Evolutionary conservation across 2,797 vertebrate species (phyloP).

Genomic region (Clarias fuscus): DNA sequence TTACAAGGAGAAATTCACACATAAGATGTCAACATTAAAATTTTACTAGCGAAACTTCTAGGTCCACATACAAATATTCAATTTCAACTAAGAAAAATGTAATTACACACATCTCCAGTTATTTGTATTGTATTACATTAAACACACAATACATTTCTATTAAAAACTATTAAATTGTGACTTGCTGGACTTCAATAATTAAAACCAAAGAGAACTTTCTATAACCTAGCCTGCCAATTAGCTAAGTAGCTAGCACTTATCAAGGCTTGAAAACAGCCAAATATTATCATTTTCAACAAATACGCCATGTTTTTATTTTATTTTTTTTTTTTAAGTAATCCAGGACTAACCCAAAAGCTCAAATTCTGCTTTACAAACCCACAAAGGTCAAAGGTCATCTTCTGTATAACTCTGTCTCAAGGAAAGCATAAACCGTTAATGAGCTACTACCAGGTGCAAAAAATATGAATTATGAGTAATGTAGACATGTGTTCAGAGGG

Average conservation of each 20-base stretch:
- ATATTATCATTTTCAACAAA: background rate
- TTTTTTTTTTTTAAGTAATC: background rate
- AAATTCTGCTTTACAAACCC: too few relatives aligned
- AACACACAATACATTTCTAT: background rate
- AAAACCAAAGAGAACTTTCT: background rate
- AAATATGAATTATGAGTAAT: background rate
- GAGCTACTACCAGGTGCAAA: background rate
- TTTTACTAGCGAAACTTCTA: background rate
- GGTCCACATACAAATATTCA: background rate
- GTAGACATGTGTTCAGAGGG: background rate
- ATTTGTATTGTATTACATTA: background rate
- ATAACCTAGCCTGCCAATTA: background rate
- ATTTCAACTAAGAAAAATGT: background rate
- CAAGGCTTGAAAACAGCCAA: background rate
- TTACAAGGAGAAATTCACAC: background rate
- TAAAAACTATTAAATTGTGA: background rate
- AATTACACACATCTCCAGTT: background rate
- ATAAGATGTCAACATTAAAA: background rate
- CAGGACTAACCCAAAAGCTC: background rate
- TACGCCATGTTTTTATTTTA: background rate
- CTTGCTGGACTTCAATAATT: background rate
- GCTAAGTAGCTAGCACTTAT: background rate
- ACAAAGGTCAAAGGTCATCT: background rate
- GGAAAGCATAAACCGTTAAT: background rate
- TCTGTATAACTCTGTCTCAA: background rate